These are phyloP conservation scores for Erebia palarica DNA, from an alignment of 2,888 invertebrate genomes.

Conservation along the genomic window DNA sequence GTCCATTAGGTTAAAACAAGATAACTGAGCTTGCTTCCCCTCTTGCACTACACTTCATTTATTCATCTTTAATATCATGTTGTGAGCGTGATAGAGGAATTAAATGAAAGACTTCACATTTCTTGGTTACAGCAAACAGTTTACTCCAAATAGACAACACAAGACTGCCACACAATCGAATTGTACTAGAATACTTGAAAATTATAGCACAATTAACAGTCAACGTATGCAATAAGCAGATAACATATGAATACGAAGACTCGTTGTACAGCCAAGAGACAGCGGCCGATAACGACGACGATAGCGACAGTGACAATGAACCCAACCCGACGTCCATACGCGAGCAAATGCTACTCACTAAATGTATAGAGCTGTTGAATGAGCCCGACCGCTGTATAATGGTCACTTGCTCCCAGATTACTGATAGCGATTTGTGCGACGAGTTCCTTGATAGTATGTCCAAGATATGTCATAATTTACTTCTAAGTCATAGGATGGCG, in stretches of 20 bases:
- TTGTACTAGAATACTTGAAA: conserved; percentile 67
- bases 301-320: conserved; percentile 82
- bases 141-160: conserved; percentile 58
- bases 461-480: conserved; percentile 91
- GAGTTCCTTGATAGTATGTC: conserved; percentile 86
- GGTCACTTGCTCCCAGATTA: conserved; percentile 72
- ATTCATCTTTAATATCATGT: too few relatives aligned
- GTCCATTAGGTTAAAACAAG: too few relatives aligned
- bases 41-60: too few relatives aligned
- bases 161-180: conserved; percentile 81
- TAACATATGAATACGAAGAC: conserved; percentile 71
- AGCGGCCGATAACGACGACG: conserved; percentile 80
- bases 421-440: conserved; percentile 76
- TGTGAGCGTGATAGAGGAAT: too few relatives aligned
- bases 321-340: conserved; percentile 72
- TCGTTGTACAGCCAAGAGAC: conserved; percentile 74
- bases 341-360: conserved; percentile 75
- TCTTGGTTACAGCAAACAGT: conserved; percentile 35
- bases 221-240: conserved; percentile 73
- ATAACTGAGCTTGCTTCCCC: too few relatives aligned
- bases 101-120: not conserved
- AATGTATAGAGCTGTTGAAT: conserved; percentile 86
- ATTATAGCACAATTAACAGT: conserved; percentile 71
- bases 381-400: conserved; percentile 75
- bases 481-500: conserved; percentile 91